These are phyloP conservation scores for Pluvialis apricaria DNA, from an alignment of 2,113 vertebrate genomes.

Conservation along the genomic window DNA sequence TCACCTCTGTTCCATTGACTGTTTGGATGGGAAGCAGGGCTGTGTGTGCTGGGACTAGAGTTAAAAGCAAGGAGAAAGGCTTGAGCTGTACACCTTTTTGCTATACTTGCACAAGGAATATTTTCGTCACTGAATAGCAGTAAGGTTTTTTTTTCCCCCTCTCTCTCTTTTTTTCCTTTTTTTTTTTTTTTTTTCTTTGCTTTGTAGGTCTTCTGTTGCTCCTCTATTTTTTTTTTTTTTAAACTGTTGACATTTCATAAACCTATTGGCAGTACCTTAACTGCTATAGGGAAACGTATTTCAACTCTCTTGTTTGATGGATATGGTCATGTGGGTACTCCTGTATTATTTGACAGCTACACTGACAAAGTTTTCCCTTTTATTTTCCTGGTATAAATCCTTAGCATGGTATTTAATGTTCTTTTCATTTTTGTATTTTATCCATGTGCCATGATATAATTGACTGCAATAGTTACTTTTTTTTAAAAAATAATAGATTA, in stretches of 20 bases:
- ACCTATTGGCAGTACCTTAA: neutral
- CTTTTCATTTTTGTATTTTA: neutral
- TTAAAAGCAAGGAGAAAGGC: neutral
- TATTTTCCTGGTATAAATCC: neutral
- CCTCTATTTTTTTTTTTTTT: neutral
- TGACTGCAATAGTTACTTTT: neutral
- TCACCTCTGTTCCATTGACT: neutral
- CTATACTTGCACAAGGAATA: neutral
- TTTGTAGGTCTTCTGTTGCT: neutral
- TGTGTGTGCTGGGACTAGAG: rapidly evolving
- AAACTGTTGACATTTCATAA: neutral
- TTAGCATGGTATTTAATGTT: neutral
- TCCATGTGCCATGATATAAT: neutral
- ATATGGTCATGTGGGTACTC: neutral
- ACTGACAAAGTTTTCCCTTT: neutral
- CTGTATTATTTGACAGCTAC: neutral
- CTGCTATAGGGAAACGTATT: neutral
- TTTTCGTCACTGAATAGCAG: neutral
- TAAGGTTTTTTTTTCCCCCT: neutral
- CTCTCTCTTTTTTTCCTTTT: too few species aligned
- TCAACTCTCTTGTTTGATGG: neutral
- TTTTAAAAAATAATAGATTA: neutral
- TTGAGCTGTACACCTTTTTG: neutral
- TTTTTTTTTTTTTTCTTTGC: neutral
- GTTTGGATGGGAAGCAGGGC: neutral